Evolutionary conservation across 1,140 invertebrate genomes (phyloP), one percentile per base, ranked within the genome.

Genomic region (Lysiphlebus fabarum): DNA sequence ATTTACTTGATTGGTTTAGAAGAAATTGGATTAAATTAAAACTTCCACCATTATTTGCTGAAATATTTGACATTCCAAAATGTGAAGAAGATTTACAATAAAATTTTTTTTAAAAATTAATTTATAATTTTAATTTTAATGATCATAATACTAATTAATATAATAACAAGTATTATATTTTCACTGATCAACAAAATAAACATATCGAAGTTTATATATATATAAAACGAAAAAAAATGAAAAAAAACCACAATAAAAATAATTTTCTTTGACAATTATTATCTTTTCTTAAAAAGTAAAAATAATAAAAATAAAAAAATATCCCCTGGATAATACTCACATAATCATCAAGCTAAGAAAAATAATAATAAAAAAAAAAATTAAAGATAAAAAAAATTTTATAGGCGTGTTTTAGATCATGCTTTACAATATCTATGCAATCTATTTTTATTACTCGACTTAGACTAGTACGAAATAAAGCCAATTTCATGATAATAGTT

Each of bases 1-100:
- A 90, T 66, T 88, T 95, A 65, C 82, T 98, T 62, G 86, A 91
- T 68, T 98, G 94, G 93, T 95, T 93, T 75, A 85, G 93, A 61
- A 80, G 85, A 59, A 90, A 95, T 78, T 96, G 93, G 93, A 84
- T 84, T 57, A 87, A 89, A 67, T 82, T 96, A 40, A 84, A 87
- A 61, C 83, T 96, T 67, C 95, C 95, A 38, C 93, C 94, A 2
- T 85, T 98, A 41, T 98, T 96, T 76, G 92, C 95, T 33, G 95
- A 98, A 80, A 96, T 97, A 67, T 98, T 96, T 77, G 95, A 98
- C 84, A 96, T 98, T 82, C 93, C 94, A 49, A 95, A 93, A 79
- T 87, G 86, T 70, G 90, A 91, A 70, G 90, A 92, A 69, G 87
- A 89, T 75, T 75, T 86, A 58, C 83, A 86, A 74, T 40, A 26